Percentiles rank a stretch among this genome's conserved stretches.
Conservation (phyloP, 1,140 invertebrate genomes). For the Berghia stephanieae region DNA sequence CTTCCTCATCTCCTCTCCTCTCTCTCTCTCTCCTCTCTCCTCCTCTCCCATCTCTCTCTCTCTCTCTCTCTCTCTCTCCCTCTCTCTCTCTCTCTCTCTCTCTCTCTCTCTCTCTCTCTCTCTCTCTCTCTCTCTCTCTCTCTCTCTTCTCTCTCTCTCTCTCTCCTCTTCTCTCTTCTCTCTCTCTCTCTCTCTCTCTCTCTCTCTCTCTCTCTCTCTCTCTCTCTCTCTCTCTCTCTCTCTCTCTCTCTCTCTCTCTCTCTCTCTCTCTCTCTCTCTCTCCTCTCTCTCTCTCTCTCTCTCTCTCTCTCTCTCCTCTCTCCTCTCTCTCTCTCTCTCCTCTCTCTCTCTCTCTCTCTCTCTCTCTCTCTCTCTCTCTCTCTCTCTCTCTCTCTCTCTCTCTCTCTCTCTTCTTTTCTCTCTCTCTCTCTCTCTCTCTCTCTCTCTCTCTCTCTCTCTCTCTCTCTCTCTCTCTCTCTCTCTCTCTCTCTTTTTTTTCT, state of each 20-base stretch:
- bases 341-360: background rate
- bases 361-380: background rate
- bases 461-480: no score
- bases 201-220: background rate
- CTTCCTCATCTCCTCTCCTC: background rate
- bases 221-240: background rate
- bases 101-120: background rate
- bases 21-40: background rate
- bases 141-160: background rate
- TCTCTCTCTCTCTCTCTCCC: background rate
- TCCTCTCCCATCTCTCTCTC: background rate
- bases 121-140: background rate
- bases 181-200: background rate
- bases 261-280: no score
- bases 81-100: background rate
- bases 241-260: background rate
- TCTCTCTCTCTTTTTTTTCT: no score
- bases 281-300: no score
- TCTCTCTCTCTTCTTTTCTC: background rate
- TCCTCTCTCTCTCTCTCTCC: background rate
- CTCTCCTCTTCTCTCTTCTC: background rate
- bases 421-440: no score
- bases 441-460: no score
- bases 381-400: conserved; percentile 1
- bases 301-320: background rate